These are phyloP conservation scores for Romanogobio albipinnatus DNA, from an alignment of 2,113 vertebrate genomes.

Conservation along the genomic window DNA sequence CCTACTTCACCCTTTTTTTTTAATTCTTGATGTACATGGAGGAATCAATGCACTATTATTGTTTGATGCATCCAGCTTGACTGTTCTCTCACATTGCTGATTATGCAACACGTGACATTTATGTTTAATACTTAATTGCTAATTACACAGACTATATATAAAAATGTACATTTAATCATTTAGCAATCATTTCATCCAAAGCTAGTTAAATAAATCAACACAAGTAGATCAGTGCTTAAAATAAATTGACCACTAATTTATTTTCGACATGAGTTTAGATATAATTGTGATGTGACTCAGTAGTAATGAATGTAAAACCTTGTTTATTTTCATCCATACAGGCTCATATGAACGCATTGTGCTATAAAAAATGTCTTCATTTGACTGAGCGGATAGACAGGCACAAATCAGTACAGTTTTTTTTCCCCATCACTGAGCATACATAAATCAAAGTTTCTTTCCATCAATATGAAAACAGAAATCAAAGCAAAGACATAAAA, in stretches of 20 bases:
- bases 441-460: not conserved
- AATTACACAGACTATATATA: not conserved
- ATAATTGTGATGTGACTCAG: not conserved
- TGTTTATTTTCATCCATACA: not conserved
- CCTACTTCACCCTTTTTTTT: not conserved
- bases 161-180: not conserved
- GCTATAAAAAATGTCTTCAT: not conserved
- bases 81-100: not conserved
- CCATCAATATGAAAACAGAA: slow-evolving; percentile 9
- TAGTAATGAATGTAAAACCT: not conserved
- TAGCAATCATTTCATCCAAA: too few species aligned
- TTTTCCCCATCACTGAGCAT: not conserved
- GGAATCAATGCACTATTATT: not conserved
- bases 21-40: not conserved
- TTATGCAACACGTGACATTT: not conserved
- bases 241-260: not conserved
- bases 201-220: not conserved
- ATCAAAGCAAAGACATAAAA: slow-evolving; percentile 32
- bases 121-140: not conserved
- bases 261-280: not conserved
- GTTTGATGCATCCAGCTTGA: not conserved
- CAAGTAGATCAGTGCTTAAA: slow-evolving; percentile 1
- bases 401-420: not conserved
- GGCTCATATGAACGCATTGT: not conserved
- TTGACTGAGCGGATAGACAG: slow-evolving; percentile 11